Percentiles rank a stretch among this genome's conserved stretches.
phyloP scores from a whole-genome alignment of 64 coral and sea anemone genomes.

The Montipora sp. region DNA sequence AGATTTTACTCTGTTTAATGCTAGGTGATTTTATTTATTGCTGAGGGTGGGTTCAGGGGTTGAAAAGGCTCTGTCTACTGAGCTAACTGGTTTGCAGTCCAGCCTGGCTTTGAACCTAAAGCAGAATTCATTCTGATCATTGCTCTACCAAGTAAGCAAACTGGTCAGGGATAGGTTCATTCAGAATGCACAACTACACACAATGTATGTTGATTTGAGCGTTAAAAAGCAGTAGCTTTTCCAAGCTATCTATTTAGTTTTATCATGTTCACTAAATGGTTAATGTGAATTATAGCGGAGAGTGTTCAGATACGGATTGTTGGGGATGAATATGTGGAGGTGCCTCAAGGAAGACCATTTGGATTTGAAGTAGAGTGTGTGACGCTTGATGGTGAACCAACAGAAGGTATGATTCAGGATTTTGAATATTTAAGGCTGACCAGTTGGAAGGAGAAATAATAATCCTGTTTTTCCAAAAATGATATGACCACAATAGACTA shows the following conservation, averaged over 20 bases:
- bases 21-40: too few relatives aligned
- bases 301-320: conserved; percentile 46
- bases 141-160: too few relatives aligned
- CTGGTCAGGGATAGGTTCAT: background rate
- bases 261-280: background rate
- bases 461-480: background rate
- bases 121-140: too few relatives aligned
- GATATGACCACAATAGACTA: too few relatives aligned
- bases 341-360: conserved; percentile 82
- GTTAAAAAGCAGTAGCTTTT: too few relatives aligned
- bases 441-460: too few relatives aligned
- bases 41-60: too few relatives aligned
- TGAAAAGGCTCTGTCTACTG: too few relatives aligned
- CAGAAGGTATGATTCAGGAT: conserved; percentile 46
- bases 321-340: conserved; percentile 65
- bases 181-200: background rate
- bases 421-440: background rate
- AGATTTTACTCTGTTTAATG: too few relatives aligned
- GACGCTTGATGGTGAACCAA: conserved; percentile 69
- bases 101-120: too few relatives aligned
- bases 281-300: conserved; percentile 24
- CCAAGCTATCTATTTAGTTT: background rate
- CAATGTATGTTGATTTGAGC: too few relatives aligned
- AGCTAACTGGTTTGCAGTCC: too few relatives aligned
- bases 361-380: conserved; percentile 93